Evolutionary conservation across 2,113 vertebrate genomes (phyloP).

Genomic region (Laticauda colubrina): DNA sequence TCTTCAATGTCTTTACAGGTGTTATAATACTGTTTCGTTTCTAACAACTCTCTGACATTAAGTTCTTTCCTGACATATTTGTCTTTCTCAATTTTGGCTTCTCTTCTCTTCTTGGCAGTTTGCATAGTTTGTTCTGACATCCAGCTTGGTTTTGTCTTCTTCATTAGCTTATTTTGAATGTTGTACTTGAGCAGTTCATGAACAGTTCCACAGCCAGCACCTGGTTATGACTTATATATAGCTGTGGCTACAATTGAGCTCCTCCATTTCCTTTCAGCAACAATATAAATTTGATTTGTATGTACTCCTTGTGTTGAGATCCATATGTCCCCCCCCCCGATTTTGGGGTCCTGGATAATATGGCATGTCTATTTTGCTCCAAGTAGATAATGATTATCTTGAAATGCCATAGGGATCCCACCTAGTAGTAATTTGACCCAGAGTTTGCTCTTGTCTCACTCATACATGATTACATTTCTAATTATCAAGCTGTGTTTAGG

Average conservation of each 20-base stretch:
- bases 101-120: background rate
- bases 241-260: background rate
- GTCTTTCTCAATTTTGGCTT: background rate
- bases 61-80: background rate
- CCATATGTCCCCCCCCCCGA: background rate
- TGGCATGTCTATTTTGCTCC: background rate
- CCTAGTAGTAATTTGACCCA: background rate
- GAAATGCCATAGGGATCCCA: background rate
- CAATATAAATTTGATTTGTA: background rate
- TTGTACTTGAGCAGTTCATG: background rate
- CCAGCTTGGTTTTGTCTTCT: background rate
- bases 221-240: background rate
- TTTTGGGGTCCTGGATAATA: background rate
- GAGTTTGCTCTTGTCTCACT: background rate
- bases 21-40: background rate
- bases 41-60: background rate
- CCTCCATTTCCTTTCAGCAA: background rate
- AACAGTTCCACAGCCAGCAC: background rate
- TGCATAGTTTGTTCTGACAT: background rate
- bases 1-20: background rate
- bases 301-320: background rate
- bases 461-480: background rate
- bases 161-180: background rate
- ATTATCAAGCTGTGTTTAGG: background rate
- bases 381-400: background rate